These are phyloP conservation scores for Pagetopsis macropterus DNA, from an alignment of 2,797 vertebrate species.

Conservation along the genomic window DNA sequence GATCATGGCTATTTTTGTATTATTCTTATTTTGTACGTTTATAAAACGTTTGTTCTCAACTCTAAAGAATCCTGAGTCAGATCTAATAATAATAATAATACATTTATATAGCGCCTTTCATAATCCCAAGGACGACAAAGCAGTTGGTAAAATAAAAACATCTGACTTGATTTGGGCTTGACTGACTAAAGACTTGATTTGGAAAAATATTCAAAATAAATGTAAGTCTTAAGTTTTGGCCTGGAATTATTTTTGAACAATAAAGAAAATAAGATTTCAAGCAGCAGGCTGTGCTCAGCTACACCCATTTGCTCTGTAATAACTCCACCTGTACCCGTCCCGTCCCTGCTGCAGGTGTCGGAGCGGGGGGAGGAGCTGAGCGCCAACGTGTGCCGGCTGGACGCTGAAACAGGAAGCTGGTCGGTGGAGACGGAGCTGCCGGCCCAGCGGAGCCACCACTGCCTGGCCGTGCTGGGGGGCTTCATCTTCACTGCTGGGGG, in stretches of 20 bases:
- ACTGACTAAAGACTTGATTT: too few relatives aligned
- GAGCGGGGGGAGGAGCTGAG: constrained; percentile 93
- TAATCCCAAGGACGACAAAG: too few relatives aligned
- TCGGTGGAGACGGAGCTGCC: constrained; percentile 91
- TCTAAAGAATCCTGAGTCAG: too few relatives aligned
- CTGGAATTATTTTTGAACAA: neutral
- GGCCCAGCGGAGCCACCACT: constrained; percentile 91
- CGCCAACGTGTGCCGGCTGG: constrained; percentile 90
- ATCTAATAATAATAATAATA: too few relatives aligned
- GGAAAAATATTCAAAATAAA: too few relatives aligned
- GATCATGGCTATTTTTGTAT: too few relatives aligned
- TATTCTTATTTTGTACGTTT: neutral
- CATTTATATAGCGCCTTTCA: too few relatives aligned
- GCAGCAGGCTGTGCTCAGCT: neutral
- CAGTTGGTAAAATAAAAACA: too few relatives aligned
- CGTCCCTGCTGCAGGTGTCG: constrained; percentile 77
- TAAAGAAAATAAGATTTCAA: neutral
- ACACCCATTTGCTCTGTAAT: neutral
- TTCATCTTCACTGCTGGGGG: constrained; percentile 94
- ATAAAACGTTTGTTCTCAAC: neutral
- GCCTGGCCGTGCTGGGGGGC: constrained; percentile 90
- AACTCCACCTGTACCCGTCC: neutral
- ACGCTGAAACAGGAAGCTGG: constrained; percentile 85
- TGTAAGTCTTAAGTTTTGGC: too few relatives aligned
- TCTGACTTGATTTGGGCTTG: too few relatives aligned